Conservation (phyloP, 1,140 invertebrate genomes). For the Drosophila auraria region DNA sequence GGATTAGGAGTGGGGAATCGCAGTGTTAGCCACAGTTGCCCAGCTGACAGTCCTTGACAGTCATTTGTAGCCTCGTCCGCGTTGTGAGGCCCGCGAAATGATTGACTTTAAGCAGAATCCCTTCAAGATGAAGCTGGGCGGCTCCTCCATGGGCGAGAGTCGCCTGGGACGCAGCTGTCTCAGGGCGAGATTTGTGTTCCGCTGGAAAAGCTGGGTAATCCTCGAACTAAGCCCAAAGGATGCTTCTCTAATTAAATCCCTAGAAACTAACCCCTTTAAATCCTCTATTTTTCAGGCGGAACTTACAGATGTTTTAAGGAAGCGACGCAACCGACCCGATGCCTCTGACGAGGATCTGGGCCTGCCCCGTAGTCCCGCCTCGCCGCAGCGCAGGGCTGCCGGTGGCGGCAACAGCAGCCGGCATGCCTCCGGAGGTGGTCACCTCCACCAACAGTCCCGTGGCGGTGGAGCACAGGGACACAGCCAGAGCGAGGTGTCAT, state of each 20-base stretch:
- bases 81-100: constrained; percentile 57
- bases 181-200: constrained; percentile 78
- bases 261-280: not conserved
- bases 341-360: constrained; percentile 84
- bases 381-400: constrained; percentile 70
- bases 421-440: constrained; percentile 8
- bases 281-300: constrained; percentile 65
- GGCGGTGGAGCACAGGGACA: constrained; percentile 6
- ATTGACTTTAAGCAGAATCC: constrained; percentile 84
- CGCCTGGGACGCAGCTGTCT: constrained; percentile 75
- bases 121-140: constrained; percentile 78
- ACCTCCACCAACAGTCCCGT: constrained; percentile 18
- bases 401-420: constrained; percentile 30
- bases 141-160: constrained; percentile 62
- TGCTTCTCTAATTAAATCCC: too few relatives aligned
- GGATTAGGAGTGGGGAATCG: constrained; percentile 5
- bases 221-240: not conserved
- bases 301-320: constrained; percentile 83
- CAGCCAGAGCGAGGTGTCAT: constrained; percentile 68
- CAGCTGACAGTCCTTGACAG: not conserved
- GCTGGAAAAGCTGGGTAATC: constrained; percentile 84
- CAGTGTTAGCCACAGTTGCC: constrained; percentile 15
- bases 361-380: constrained; percentile 78
- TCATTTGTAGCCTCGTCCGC: constrained; percentile 56
- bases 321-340: constrained; percentile 81